Conservation (phyloP, 2,797 vertebrate species). For the Ctenopoma multispine region DNA sequence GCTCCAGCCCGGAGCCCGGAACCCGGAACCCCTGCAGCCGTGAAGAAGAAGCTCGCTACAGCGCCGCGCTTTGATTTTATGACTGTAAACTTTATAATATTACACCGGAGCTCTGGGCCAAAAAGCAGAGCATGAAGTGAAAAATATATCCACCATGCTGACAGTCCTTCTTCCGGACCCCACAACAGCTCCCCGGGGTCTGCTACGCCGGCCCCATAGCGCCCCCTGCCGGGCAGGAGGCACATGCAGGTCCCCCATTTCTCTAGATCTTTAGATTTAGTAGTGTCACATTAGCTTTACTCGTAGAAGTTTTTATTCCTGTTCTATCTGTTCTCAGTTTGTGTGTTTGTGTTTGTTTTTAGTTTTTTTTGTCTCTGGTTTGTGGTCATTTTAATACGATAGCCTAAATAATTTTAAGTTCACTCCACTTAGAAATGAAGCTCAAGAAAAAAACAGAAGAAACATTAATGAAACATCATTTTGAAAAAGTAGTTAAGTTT, state of each 20-base stretch:
- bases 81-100: accelerated
- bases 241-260: neutral
- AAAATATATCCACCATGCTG: slow-evolving; percentile 47
- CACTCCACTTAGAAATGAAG: too few relatives aligned
- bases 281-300: too few relatives aligned
- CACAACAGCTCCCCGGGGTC: neutral
- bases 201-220: slow-evolving; percentile 11
- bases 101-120: neutral
- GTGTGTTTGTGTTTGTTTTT: too few relatives aligned
- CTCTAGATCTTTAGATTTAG: too few relatives aligned
- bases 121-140: neutral
- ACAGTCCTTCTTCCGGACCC: slow-evolving; percentile 46
- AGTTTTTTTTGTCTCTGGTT: too few relatives aligned
- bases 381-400: too few relatives aligned
- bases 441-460: too few relatives aligned
- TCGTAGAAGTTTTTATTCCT: too few relatives aligned
- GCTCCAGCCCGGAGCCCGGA: neutral
- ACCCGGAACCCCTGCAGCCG: neutral
- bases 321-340: too few relatives aligned
- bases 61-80: accelerated
- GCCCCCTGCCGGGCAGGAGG: slow-evolving; percentile 35
- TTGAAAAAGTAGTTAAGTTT: too few relatives aligned
- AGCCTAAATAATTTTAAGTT: too few relatives aligned
- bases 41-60: neutral
- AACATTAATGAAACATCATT: too few relatives aligned